These are phyloP conservation scores for Sinocyclocheilus rhinocerous DNA, from an alignment of 2,113 vertebrate species.

Conservation along the genomic window DNA sequence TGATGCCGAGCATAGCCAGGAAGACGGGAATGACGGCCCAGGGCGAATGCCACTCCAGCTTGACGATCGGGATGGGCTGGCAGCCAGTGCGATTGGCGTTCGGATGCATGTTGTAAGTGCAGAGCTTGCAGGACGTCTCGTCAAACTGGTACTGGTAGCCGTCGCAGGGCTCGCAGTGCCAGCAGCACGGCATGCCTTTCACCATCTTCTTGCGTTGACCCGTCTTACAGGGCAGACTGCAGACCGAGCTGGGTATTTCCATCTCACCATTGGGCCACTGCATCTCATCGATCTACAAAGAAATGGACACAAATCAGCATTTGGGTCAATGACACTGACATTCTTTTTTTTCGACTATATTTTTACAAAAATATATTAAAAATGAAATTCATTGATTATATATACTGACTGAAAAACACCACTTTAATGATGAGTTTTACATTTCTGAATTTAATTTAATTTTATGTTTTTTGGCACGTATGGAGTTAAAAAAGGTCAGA, in stretches of 20 bases:
- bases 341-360: background rate
- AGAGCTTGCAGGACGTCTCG: constrained; percentile 89
- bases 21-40: constrained; percentile 94
- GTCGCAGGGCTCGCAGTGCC: constrained; percentile 92
- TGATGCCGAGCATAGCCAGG: constrained; percentile 91
- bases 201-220: constrained; percentile 92
- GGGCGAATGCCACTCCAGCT: constrained; percentile 93
- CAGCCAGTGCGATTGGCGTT: constrained; percentile 87
- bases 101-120: constrained; percentile 87
- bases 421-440: background rate
- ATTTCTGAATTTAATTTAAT: background rate
- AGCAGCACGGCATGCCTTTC: constrained; percentile 93
- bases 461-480: background rate
- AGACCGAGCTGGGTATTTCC: constrained; percentile 84
- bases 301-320: background rate
- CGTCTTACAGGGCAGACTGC: constrained; percentile 85
- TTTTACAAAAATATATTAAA: background rate
- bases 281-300: constrained; percentile 85
- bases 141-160: constrained; percentile 92
- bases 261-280: constrained; percentile 86
- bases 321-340: background rate
- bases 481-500: background rate
- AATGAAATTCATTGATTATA: background rate
- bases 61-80: constrained; percentile 88
- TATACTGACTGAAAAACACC: background rate